Evolutionary conservation across 2,888 invertebrate species (phyloP).

Genomic region (Biston betularia): DNA sequence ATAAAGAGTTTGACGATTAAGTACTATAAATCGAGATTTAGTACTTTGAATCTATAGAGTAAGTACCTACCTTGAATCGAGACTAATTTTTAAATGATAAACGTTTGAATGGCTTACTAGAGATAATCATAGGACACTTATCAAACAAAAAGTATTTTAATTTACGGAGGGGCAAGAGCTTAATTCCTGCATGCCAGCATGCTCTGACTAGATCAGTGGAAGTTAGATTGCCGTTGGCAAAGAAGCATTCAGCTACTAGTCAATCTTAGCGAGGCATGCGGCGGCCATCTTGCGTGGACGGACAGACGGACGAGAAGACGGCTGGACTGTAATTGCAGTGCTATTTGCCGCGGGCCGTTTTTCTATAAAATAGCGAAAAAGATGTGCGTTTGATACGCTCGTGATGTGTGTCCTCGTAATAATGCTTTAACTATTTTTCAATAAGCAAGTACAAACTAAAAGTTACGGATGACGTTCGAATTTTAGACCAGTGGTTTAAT

Average conservation of each 20-base stretch:
- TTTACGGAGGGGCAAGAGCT: slow-evolving; percentile 70
- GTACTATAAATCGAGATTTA: too few relatives aligned
- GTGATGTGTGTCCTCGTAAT: slow-evolving; percentile 35
- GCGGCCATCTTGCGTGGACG: slow-evolving; percentile 75
- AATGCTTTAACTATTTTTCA: slow-evolving; percentile 9
- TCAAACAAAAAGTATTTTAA: slow-evolving; percentile 81
- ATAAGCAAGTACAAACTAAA: too few relatives aligned
- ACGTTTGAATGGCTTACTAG: slow-evolving; percentile 60
- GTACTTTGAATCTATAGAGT: slow-evolving; percentile 49
- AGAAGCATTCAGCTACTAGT: slow-evolving; percentile 80
- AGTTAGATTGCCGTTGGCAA: slow-evolving; percentile 79
- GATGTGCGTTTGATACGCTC: slow-evolving; percentile 50
- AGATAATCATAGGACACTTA: slow-evolving; percentile 71
- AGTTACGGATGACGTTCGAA: too few relatives aligned
- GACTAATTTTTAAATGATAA: slow-evolving; percentile 58
- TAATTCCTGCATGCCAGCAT: slow-evolving; percentile 69
- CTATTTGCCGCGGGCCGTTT: slow-evolving; percentile 76
- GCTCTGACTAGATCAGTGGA: slow-evolving; percentile 62
- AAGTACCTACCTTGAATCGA: slow-evolving; percentile 45
- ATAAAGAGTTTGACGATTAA: slow-evolving; percentile 31
- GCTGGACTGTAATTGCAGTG: slow-evolving; percentile 78
- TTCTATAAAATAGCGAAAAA: slow-evolving; percentile 69
- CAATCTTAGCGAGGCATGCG: slow-evolving; percentile 82
- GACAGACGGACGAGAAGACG: slow-evolving; percentile 75
- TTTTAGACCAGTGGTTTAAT: too few relatives aligned